phyloP scores from a whole-genome alignment of 1,140 invertebrate species.

The Drosophila nikananu region DNA sequence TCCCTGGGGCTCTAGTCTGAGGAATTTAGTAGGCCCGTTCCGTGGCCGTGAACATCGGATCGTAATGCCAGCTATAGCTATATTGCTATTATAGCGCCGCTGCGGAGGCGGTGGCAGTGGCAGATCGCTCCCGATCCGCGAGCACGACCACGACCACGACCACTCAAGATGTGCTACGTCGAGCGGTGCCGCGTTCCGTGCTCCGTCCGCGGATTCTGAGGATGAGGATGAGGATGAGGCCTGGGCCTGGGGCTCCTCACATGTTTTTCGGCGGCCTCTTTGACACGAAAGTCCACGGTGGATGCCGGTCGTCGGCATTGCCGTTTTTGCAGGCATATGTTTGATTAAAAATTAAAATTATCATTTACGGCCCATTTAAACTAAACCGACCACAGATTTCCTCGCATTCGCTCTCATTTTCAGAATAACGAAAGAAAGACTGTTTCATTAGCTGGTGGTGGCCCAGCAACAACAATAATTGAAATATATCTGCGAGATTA shows the following conservation, averaged over 20 bases:
- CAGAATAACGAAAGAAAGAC: constrained; percentile 70
- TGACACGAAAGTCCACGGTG: constrained; percentile 48
- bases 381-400: constrained; percentile 81
- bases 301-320: constrained; percentile 36
- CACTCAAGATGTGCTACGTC: constrained; percentile 54
- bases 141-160: constrained; percentile 12
- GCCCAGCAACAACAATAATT: constrained; percentile 43
- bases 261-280: constrained; percentile 74
- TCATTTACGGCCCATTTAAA: constrained; percentile 84
- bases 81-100: constrained; percentile 16
- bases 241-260: constrained; percentile 15
- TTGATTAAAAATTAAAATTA: constrained; percentile 85
- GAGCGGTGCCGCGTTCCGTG: constrained; percentile 39
- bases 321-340: constrained; percentile 67
- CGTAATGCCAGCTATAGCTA: constrained; percentile 8
- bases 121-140: constrained; percentile 27
- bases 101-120: constrained; percentile 39
- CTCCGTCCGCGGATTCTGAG: constrained; percentile 30
- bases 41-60: constrained; percentile 35
- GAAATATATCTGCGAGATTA: constrained; percentile 40
- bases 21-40: constrained; percentile 9
- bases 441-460: constrained; percentile 40
- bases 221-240: constrained; percentile 18
- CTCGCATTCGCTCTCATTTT: constrained; percentile 81
- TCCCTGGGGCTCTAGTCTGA: background rate